phyloP scores from a whole-genome alignment of 2,888 invertebrate genomes.

The Mythimna lalbum region DNA sequence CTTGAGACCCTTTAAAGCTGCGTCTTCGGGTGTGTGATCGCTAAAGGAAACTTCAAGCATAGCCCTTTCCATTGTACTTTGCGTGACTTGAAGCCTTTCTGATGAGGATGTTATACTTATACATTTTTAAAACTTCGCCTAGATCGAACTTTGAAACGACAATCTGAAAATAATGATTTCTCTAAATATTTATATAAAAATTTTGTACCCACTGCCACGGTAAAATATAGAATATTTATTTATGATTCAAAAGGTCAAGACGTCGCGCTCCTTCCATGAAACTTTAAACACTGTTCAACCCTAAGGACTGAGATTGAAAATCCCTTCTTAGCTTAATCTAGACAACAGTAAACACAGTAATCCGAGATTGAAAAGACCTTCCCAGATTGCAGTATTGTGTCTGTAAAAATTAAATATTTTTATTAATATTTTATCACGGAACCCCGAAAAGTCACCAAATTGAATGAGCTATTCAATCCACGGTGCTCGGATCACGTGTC shows the following conservation, averaged over 20 bases:
- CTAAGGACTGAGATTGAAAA: not conserved
- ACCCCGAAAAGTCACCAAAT: slow-evolving; percentile 69
- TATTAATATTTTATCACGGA: slow-evolving; percentile 13
- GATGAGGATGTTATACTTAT: too few species aligned
- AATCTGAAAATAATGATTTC: too few species aligned
- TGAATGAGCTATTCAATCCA: slow-evolving; percentile 80
- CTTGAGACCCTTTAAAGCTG: too few species aligned
- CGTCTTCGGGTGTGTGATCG: too few species aligned
- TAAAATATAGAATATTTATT: not conserved
- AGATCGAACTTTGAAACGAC: too few species aligned
- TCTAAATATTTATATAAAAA: not conserved
- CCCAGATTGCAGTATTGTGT: not conserved
- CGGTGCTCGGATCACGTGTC: slow-evolving; percentile 86
- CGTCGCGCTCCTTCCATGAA: not conserved
- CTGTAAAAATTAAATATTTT: not conserved
- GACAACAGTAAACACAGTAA: not conserved
- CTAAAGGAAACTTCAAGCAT: too few species aligned
- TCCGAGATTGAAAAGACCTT: not conserved
- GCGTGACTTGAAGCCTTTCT: too few species aligned
- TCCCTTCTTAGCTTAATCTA: not conserved
- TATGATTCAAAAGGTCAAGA: not conserved
- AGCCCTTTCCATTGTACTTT: too few species aligned
- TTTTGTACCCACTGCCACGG: not conserved
- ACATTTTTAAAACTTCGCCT: too few species aligned
- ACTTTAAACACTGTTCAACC: not conserved